These are phyloP conservation scores for Hemithea aestivaria DNA, from an alignment of 2,888 invertebrate genomes.

Conservation along the genomic window DNA sequence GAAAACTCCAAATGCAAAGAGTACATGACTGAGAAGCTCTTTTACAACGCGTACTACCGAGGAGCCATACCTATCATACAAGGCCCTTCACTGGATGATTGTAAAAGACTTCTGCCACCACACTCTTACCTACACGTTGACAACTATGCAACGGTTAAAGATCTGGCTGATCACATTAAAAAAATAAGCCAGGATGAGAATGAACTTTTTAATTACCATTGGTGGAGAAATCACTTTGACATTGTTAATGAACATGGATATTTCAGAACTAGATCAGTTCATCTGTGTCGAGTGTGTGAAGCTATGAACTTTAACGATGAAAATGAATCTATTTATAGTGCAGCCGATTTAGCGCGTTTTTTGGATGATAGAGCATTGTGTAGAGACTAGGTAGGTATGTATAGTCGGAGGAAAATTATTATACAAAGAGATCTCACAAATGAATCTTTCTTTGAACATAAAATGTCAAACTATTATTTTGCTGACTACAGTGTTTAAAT, in stretches of 20 bases:
- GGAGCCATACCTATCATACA: slow-evolving; percentile 82
- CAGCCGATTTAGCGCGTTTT: too few relatives aligned
- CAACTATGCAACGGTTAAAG: slow-evolving; percentile 65
- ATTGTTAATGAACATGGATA: slow-evolving; percentile 84
- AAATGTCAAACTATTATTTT: too few relatives aligned
- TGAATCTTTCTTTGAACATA: too few relatives aligned
- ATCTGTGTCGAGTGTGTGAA: slow-evolving; percentile 83
- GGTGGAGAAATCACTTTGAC: slow-evolving; percentile 78
- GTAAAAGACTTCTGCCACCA: slow-evolving; percentile 76
- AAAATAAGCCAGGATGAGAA: slow-evolving; percentile 25
- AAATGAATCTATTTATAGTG: slow-evolving; percentile 34
- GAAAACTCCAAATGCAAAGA: slow-evolving; percentile 84
- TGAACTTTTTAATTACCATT: slow-evolving; percentile 65
- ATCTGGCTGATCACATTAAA: slow-evolving; percentile 16
- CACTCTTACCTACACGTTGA: slow-evolving; percentile 80
- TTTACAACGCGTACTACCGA: slow-evolving; percentile 81
- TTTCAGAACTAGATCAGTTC: slow-evolving; percentile 78
- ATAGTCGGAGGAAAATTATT: too few relatives aligned
- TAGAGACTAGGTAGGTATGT: too few relatives aligned
- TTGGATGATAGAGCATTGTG: too few relatives aligned
- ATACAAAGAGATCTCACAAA: too few relatives aligned
- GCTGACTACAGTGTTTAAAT: too few relatives aligned
- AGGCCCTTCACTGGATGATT: slow-evolving; percentile 74
- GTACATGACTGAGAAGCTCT: slow-evolving; percentile 84
- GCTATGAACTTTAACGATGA: slow-evolving; percentile 81